Evolutionary conservation across 2,797 vertebrate species (phyloP), one percentile per base, ranked within the genome.

Genomic region (Dallia pectoralis): DNA sequence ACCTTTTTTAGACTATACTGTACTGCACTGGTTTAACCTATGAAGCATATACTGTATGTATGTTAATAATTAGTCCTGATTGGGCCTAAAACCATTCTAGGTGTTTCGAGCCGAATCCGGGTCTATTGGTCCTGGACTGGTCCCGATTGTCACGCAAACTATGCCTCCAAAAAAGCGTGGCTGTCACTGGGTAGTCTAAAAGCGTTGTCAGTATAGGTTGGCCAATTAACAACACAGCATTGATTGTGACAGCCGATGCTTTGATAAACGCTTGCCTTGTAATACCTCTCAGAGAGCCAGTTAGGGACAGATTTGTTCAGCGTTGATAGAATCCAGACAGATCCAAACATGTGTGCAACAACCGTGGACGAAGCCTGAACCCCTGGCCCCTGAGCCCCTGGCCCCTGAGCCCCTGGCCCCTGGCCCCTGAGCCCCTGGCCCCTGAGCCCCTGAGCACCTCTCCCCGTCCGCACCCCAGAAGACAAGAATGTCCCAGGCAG

Each of bases 321-420:
- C 68, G 81, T 81, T 91, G 91, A 91, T 91, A 89, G 90, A 91
- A 91, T 89, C 89, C 89, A 92, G 91, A 91, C 81, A 85, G 84
- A 89, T 87, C 48, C 72, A 73, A 53, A 75, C 44, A 69, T 61
- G 71, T 77, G 69, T 79, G 68, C 53, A 78, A 65, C 65, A 61
- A 69, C 53, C 64, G 59, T 40, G 44, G 30, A 30, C 9, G 27
- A 64, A 49, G 66, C 48, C 53, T 76, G 84, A 85, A 78, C 78
- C 78, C 69, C 71, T 40, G 5, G 32, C 12, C 32, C 16, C n/a
- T n/a, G 29, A 4, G 19, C 66, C 18, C 66, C 27, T 25, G 27
- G 15, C 25, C 40, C n/a, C 36, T 6, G n/a, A n/a, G n/a, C n/a
- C n/a, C n/a, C n/a, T n/a, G n/a, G n/a, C n/a, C n/a, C n/a, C n/a